Evolutionary conservation across 2,888 invertebrate genomes (phyloP), one percentile per base, ranked within the genome.

Genomic region (Aporophyla lueneburgensis): DNA sequence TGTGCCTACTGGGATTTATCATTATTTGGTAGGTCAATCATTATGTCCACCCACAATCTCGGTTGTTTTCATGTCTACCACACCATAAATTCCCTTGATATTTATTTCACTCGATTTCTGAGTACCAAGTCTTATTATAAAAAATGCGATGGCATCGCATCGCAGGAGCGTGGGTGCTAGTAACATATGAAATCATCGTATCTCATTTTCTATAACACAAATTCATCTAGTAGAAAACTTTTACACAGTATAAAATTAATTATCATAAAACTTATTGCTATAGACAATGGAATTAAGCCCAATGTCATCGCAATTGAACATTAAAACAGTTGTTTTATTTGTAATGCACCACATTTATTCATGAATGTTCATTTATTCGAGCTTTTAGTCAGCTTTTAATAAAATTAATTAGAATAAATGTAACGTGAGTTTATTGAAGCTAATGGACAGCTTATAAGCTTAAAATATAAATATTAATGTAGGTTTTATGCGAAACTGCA

Each of bases 371-470:
- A 71, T 71, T 53, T 58, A 16, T 54, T 27, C 59, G 33, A 78
- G 59, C 72, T 56, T 75, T 73, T 72, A 73, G 67, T 74, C 62
- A 69, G 33, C n/a, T 67, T 58, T 67, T 33, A 79, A 70, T 56
- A 16, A 27, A 27, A 68, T 75, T 83, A 72, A 74, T 65, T 71
- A 53, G 24, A 65, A 78, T 63, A 46, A 51, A 84, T 73, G 71
- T 1, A 62, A 68, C 12, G 27, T n/a, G 53, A 62, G 27, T 71
- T 83, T 46, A 51, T 61, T 58, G 33, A 58, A 73, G 65, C 63
- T 81, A 67, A 82, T 69, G 69, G 54, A 59, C 12, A 66, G 10
- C 19, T 51, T 62, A 58, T 59, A 51, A 63, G 76, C 56, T 58
- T 46, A n/a, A 24, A 56, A 21, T 24, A 53, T 21, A 40, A 16